Evolutionary conservation across 2,113 vertebrate genomes (phyloP).

Genomic region (Ornithorhynchus anatinus): DNA sequence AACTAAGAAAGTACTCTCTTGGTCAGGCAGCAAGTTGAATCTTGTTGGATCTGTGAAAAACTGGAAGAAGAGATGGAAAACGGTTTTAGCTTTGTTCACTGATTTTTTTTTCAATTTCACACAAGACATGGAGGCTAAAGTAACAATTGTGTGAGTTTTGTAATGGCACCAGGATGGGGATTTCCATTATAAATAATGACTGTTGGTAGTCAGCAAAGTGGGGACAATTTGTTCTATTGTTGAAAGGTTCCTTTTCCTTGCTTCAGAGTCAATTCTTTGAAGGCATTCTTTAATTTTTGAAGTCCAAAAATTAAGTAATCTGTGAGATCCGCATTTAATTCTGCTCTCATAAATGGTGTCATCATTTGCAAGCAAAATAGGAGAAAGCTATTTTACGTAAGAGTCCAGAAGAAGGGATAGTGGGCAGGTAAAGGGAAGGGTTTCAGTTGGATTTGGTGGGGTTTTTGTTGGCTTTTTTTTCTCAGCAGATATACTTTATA

Average conservation of each 20-base stretch:
- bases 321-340: background rate
- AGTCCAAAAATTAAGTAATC: background rate
- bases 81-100: background rate
- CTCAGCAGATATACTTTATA: background rate
- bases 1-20: no score
- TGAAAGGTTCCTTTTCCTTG: background rate
- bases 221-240: background rate
- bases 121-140: background rate
- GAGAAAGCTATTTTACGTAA: background rate
- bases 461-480: background rate
- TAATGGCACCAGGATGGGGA: background rate
- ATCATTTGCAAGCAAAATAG: no score
- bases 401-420: background rate
- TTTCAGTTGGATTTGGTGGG: background rate
- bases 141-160: background rate
- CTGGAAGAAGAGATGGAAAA: background rate
- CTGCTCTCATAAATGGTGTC: no score
- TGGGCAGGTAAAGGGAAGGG: background rate
- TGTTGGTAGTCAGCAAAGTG: background rate
- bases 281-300: background rate
- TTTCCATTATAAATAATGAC: background rate
- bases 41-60: no score
- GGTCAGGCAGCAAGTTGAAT: no score
- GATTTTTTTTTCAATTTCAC: accelerated
- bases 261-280: background rate